Evolutionary conservation across 1,140 invertebrate genomes (phyloP).

Genomic region (Elymnias hypermnestra): DNA sequence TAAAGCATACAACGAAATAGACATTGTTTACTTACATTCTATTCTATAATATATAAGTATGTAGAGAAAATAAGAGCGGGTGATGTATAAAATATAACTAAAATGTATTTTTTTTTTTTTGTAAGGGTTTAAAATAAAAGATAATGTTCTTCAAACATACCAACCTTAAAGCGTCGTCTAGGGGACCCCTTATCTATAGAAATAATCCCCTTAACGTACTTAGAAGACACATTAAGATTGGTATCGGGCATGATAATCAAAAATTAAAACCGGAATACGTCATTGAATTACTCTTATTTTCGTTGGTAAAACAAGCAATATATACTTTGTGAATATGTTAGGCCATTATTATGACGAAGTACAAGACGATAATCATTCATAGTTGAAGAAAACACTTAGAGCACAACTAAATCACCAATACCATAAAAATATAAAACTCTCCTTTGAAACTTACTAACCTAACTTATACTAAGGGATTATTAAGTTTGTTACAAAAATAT

Average conservation of each 20-base stretch:
- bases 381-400: conserved; percentile 8
- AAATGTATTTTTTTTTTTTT: neutral
- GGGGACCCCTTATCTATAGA: no score
- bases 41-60: conserved; percentile 17
- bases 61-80: neutral
- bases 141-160: no score
- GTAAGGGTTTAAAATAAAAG: no score
- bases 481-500: conserved; percentile 20
- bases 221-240: no score
- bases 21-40: conserved; percentile 26
- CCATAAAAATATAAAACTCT: conserved; percentile 15
- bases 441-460: conserved; percentile 14
- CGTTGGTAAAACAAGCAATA: neutral
- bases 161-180: no score
- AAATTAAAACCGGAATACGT: no score
- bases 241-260: no score
- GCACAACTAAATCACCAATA: conserved; percentile 11
- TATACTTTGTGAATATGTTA: conserved; percentile 23
- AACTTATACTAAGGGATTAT: conserved; percentile 10
- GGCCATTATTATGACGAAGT: conserved; percentile 18
- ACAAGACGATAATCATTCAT: conserved; percentile 3
- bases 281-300: no score
- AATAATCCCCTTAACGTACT: no score
- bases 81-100: neutral
- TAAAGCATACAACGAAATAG: conserved; percentile 36